Evolutionary conservation across 2,797 vertebrate species (phyloP).

Genomic region (Aplochiton taeniatus): DNA sequence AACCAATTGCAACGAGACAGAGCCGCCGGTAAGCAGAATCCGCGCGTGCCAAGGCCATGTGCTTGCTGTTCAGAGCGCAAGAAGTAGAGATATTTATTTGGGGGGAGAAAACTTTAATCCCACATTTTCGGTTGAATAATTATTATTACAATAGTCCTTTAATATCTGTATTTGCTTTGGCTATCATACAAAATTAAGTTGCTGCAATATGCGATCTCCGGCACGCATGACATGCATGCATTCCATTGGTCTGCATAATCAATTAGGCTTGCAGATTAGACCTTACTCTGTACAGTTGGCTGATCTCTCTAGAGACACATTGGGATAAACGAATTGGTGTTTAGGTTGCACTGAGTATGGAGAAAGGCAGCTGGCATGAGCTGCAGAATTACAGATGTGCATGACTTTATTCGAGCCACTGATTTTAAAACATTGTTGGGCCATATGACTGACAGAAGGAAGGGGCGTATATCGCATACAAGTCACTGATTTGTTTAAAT

Average conservation of each 20-base stretch:
- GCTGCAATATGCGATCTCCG: too few species aligned
- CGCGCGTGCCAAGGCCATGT: constrained; percentile 78
- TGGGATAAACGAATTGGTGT: too few species aligned
- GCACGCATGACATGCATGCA: too few species aligned
- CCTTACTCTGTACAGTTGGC: too few species aligned
- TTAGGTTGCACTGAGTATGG: too few species aligned
- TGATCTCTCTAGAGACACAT: too few species aligned
- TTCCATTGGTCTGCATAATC: too few species aligned
- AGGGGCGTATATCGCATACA: neutral
- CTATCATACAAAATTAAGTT: too few species aligned
- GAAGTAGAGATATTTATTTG: constrained; percentile 33
- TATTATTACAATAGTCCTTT: neutral
- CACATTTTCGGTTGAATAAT: constrained; percentile 38
- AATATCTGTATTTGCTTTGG: neutral
- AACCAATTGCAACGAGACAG: constrained; percentile 65
- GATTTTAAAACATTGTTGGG: neutral
- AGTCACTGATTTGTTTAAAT: constrained; percentile 8
- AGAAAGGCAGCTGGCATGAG: too few species aligned
- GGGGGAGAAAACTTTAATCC: constrained; percentile 20
- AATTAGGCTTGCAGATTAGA: too few species aligned
- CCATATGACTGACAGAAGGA: constrained; percentile 13
- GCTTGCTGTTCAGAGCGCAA: constrained; percentile 45
- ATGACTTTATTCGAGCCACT: too few species aligned
- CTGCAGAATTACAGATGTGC: neutral
- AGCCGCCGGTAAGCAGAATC: constrained; percentile 66